phyloP scores from a whole-genome alignment of 1,140 invertebrate species.

The Nautilus pompilius region DNA sequence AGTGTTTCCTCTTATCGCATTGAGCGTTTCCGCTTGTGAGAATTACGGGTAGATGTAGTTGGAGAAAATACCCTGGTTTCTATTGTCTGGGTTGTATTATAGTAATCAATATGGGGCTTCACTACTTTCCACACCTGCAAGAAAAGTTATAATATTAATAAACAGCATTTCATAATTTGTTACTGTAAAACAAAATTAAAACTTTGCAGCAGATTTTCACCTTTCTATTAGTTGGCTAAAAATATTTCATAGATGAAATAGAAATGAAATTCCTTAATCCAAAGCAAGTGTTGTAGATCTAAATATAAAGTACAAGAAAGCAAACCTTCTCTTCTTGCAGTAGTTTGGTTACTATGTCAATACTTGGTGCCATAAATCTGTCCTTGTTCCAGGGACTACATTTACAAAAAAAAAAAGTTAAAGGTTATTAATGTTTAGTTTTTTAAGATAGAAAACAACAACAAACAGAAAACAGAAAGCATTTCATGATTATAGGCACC shows the following conservation, averaged over 20 bases:
- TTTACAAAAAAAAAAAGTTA: conserved; percentile 1
- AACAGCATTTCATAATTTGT: neutral
- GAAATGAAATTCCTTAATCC: neutral
- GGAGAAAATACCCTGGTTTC: conserved; percentile 49
- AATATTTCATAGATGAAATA: neutral
- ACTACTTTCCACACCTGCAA: conserved; percentile 41
- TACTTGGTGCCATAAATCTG: conserved; percentile 68
- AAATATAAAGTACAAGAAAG: neutral
- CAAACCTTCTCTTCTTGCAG: conserved; percentile 61
- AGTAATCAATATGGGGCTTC: conserved; percentile 50
- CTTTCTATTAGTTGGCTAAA: neutral
- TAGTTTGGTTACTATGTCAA: conserved; percentile 62
- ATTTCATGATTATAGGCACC: neutral
- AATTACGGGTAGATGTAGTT: conserved; percentile 30
- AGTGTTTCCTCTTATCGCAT: too few species aligned
- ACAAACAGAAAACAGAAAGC: neutral
- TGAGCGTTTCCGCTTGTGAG: too few species aligned
- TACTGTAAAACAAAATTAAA: neutral
- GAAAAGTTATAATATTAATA: neutral
- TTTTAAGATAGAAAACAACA: neutral
- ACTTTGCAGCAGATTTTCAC: neutral
- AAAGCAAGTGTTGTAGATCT: neutral
- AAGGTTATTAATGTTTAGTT: neutral
- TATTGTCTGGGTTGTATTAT: conserved; percentile 35
- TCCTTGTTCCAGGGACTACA: conserved; percentile 65